Conservation (phyloP, 2,797 vertebrate species). For the Lagodon rhomboides region DNA sequence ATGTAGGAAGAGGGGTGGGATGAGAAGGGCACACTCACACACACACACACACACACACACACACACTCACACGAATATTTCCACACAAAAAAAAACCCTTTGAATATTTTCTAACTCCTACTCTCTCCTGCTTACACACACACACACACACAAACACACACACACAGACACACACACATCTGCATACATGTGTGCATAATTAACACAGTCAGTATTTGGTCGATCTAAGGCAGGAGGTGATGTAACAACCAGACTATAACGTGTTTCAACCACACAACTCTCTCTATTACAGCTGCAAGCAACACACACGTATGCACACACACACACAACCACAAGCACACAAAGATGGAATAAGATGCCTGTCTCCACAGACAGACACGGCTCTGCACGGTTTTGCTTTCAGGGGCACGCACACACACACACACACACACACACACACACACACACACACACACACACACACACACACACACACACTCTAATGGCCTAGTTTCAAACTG, state of each 20-base stretch:
- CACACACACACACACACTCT: constrained; percentile 30
- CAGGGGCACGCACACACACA: too few relatives aligned
- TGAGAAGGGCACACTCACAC: constrained; percentile 20
- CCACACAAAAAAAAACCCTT: not conserved
- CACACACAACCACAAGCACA: not conserved
- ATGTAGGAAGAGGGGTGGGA: constrained; percentile 27
- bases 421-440: constrained; percentile 16
- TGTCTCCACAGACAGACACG: too few relatives aligned
- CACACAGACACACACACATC: too few relatives aligned
- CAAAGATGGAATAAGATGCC: not conserved
- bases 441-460: constrained; percentile 1
- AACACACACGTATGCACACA: constrained; percentile 13
- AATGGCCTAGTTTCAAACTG: constrained; percentile 73
- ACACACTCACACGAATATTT: not conserved
- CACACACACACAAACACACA: constrained; percentile 12
- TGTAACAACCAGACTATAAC: constrained; percentile 29
- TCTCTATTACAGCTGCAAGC: constrained; percentile 26
- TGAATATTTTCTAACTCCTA: constrained; percentile 11
- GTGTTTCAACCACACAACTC: constrained; percentile 2
- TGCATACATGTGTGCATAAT: constrained; percentile 4
- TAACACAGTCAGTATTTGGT: constrained; percentile 8
- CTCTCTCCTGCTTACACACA: not conserved
- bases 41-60: constrained; percentile 7
- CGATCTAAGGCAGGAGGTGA: constrained; percentile 32
- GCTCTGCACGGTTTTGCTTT: too few relatives aligned